A percentile compares a stretch with the other conserved stretches of the same genome.
phyloP scores from a whole-genome alignment of 2,113 vertebrate genomes.

The Seriola quinqueradiata region DNA sequence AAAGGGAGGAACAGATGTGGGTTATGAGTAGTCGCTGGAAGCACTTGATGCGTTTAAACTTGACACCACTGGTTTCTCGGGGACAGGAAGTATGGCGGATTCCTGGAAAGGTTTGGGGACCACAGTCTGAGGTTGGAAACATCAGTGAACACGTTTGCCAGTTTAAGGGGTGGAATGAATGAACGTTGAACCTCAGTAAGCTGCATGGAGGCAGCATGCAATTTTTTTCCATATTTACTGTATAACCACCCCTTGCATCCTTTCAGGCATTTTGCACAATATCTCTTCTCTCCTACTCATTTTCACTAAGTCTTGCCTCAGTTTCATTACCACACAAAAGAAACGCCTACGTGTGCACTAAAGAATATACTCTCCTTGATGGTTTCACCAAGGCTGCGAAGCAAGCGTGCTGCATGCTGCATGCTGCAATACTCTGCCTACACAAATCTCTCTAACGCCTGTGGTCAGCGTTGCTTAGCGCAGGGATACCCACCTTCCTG shows the following conservation, averaged over 20 bases:
- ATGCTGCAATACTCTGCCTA: slow-evolving; percentile 39
- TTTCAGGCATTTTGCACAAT: slow-evolving; percentile 9
- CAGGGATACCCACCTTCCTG: slow-evolving; percentile 38
- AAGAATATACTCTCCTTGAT: slow-evolving; percentile 41
- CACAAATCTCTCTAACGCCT: slow-evolving; percentile 30
- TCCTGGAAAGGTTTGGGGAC: too few relatives aligned
- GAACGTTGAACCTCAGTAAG: background rate
- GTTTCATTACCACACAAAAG: slow-evolving; percentile 68
- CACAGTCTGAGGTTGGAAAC: too few relatives aligned
- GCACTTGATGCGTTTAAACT: too few relatives aligned
- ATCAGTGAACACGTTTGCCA: too few relatives aligned
- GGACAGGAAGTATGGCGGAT: too few relatives aligned
- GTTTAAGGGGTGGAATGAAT: too few relatives aligned
- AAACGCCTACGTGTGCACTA: slow-evolving; percentile 59
- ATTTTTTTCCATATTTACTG: background rate
- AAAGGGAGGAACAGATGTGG: too few relatives aligned
- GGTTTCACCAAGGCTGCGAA: slow-evolving; percentile 29
- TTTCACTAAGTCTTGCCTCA: slow-evolving; percentile 47
- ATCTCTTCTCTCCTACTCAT: slow-evolving; percentile 37
- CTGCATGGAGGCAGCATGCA: background rate
- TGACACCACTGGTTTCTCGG: too few relatives aligned
- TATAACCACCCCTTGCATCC: slow-evolving; percentile 9
- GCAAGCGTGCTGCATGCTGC: slow-evolving; percentile 15
- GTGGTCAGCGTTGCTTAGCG: slow-evolving; percentile 44
- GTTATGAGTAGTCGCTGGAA: too few relatives aligned